phyloP scores from a whole-genome alignment of 1,140 invertebrate genomes.

The Penaeus chinensis region DNA sequence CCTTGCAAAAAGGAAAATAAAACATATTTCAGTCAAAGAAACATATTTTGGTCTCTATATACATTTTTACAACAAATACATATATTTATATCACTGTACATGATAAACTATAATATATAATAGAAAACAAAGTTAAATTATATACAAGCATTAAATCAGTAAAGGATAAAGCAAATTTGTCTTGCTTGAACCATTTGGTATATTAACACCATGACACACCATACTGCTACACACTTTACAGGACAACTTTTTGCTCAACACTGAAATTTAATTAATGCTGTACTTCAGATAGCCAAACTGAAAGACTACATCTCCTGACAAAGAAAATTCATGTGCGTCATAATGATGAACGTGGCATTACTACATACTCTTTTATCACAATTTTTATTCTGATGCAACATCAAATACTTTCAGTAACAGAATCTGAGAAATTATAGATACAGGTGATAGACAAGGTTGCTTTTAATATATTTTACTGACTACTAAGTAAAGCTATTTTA shows the following conservation, averaged over 20 bases:
- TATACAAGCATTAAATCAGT: slow-evolving; percentile 27
- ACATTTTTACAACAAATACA: slow-evolving; percentile 59
- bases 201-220: neutral
- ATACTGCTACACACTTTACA: neutral
- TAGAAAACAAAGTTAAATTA: slow-evolving; percentile 35
- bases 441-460: neutral
- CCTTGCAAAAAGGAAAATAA: neutral
- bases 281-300: too few species aligned
- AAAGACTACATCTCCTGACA: too few species aligned
- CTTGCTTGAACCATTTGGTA: neutral
- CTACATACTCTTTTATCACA: too few species aligned
- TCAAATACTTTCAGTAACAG: neutral
- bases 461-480: slow-evolving; percentile 5
- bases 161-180: slow-evolving; percentile 14
- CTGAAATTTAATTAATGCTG: too few species aligned
- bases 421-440: neutral
- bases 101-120: slow-evolving; percentile 47
- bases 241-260: too few species aligned
- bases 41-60: slow-evolving; percentile 41
- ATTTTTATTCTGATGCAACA: neutral
- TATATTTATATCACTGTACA: slow-evolving; percentile 58
- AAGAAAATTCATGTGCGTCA: too few species aligned
- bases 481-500: slow-evolving; percentile 14
- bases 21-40: slow-evolving; percentile 22
- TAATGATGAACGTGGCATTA: too few species aligned